A percentile compares a stretch with the other conserved stretches of the same genome.
Evolutionary conservation across 2,888 invertebrate genomes (phyloP).

Genomic region (Sesia apiformis): DNA sequence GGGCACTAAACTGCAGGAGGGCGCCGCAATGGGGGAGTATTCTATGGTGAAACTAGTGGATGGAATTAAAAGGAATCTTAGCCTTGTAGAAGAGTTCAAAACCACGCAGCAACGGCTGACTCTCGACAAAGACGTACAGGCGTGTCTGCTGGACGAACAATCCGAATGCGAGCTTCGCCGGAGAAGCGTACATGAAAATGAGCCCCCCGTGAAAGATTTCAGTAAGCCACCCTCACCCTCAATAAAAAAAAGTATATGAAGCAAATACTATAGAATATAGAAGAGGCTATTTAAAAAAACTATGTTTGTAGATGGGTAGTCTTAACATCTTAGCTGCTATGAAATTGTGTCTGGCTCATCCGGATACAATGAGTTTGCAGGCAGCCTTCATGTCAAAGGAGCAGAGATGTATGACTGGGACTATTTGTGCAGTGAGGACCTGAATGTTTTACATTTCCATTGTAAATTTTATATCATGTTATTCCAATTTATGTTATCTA

Average conservation of each 20-base stretch:
- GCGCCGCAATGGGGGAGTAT: slow-evolving; percentile 67
- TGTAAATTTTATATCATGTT: slow-evolving; percentile 71
- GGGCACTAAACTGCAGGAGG: slow-evolving; percentile 60
- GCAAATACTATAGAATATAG: neutral
- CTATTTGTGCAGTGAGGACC: slow-evolving; percentile 42
- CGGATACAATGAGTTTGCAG: too few species aligned
- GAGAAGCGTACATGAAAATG: slow-evolving; percentile 32
- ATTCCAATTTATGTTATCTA: slow-evolving; percentile 48
- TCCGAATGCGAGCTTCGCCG: slow-evolving; percentile 40
- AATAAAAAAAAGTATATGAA: slow-evolving; percentile 53
- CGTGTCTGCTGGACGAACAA: slow-evolving; percentile 50
- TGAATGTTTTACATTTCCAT: slow-evolving; percentile 67
- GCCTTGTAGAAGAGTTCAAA: slow-evolving; percentile 59
- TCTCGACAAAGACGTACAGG: slow-evolving; percentile 59
- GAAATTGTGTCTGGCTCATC: too few species aligned
- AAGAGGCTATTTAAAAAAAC: too few species aligned
- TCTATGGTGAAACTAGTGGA: slow-evolving; percentile 62
- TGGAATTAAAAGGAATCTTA: slow-evolving; percentile 61
- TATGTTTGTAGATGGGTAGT: too few species aligned
- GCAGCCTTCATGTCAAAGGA: too few species aligned
- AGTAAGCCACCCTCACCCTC: slow-evolving; percentile 47
- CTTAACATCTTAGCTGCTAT: too few species aligned
- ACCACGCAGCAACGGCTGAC: slow-evolving; percentile 47
- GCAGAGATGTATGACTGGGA: slow-evolving; percentile 23
- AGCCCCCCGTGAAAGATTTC: slow-evolving; percentile 35